Evolutionary conservation across 2,113 vertebrate genomes (phyloP).

Genomic region (Mobula hypostoma): DNA sequence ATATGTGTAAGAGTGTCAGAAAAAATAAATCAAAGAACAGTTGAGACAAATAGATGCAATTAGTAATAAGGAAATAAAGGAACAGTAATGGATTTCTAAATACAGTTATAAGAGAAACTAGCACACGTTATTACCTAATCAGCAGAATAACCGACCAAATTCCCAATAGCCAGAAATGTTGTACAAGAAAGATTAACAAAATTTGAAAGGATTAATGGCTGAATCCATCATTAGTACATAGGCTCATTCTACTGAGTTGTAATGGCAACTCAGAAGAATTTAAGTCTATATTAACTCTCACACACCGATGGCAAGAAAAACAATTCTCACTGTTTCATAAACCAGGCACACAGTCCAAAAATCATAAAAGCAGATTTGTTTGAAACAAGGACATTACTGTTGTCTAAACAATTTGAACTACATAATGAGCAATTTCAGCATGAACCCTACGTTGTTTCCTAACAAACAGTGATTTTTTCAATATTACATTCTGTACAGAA

Average conservation of each 20-base stretch:
- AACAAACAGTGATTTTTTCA: too few relatives aligned
- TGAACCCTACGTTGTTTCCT: neutral
- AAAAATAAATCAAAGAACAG: neutral
- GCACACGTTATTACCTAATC: neutral
- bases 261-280: neutral
- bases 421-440: neutral
- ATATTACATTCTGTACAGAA: neutral
- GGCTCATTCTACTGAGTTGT: neutral
- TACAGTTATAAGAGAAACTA: neutral
- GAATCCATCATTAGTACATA: neutral
- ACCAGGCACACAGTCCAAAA: neutral
- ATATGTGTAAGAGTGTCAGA: too few relatives aligned
- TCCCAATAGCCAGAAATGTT: neutral
- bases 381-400: neutral
- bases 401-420: neutral
- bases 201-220: constrained; percentile 2
- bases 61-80: neutral
- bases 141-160: neutral
- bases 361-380: neutral
- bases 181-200: neutral
- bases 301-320: neutral
- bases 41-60: neutral
- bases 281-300: neutral
- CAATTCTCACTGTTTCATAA: neutral
- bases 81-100: neutral